These are phyloP conservation scores for Liposcelis brunnea DNA, from an alignment of 2,888 invertebrate species.

Conservation along the genomic window DNA sequence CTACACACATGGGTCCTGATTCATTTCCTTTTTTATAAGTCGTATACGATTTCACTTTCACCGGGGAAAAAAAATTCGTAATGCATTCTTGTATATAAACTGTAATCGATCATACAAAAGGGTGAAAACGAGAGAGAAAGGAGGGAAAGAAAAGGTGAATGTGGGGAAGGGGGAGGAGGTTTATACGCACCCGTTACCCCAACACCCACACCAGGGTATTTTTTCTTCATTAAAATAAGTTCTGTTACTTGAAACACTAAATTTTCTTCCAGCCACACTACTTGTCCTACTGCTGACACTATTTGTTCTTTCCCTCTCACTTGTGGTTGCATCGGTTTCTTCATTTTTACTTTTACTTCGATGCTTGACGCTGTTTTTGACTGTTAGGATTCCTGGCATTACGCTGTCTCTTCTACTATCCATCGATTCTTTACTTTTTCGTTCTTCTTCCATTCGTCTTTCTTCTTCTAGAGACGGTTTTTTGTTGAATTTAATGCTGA, in stretches of 20 bases:
- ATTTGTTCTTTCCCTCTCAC: constrained; percentile 19
- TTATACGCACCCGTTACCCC: constrained; percentile 64
- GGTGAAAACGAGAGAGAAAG: too few species aligned
- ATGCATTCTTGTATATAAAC: too few species aligned
- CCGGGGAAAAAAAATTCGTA: too few species aligned
- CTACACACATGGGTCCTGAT: too few species aligned
- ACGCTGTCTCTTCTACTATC: constrained; percentile 20
- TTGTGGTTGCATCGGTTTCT: constrained; percentile 17
- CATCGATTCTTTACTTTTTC: too few species aligned
- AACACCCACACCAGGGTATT: constrained; percentile 71
- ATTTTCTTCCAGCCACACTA: constrained; percentile 37
- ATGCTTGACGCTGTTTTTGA: neutral
- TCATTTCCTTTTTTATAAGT: too few species aligned
- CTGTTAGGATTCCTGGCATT: constrained; percentile 14
- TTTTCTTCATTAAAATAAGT: constrained; percentile 30
- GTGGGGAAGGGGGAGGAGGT: neutral
- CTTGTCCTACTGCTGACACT: constrained; percentile 33
- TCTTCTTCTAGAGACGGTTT: constrained; percentile 21
- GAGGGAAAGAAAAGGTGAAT: too few species aligned
- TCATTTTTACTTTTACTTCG: neutral
- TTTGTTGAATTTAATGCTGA: constrained; percentile 23
- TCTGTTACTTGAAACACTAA: constrained; percentile 41
- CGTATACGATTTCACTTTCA: too few species aligned
- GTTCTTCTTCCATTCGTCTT: constrained; percentile 14
- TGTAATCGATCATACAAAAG: too few species aligned